These are phyloP conservation scores for Peromyscus polionotus DNA, from an alignment of 2,113 vertebrate species.

Conservation along the genomic window DNA sequence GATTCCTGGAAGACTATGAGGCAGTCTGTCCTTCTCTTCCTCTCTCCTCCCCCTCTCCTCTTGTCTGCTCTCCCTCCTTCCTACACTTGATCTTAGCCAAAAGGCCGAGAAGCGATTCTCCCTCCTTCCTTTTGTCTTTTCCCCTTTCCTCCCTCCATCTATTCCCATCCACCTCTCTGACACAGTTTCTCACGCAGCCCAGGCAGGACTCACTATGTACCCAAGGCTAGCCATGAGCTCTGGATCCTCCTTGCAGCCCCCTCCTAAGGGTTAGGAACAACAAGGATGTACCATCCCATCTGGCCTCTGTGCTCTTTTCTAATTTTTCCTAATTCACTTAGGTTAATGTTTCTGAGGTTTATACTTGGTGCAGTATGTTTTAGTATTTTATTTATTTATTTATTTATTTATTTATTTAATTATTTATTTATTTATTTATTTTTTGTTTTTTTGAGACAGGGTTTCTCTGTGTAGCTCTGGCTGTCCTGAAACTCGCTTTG, in stretches of 20 bases:
- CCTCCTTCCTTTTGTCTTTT: not conserved
- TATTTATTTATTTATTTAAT: not conserved
- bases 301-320: not conserved
- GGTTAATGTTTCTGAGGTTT: conserved; percentile 1
- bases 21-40: too few species aligned
- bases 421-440: not conserved
- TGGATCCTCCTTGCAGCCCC: not conserved
- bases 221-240: too few species aligned
- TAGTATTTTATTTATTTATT: not conserved
- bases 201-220: not conserved
- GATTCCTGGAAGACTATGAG: not conserved
- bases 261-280: not conserved
- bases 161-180: not conserved
- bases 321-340: not conserved
- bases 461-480: too few species aligned
- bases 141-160: not conserved
- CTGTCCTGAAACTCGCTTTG: too few species aligned
- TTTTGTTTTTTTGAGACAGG: too few species aligned
- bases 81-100: not conserved
- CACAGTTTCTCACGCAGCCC: not conserved
- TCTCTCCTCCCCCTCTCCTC: not conserved
- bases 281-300: too few species aligned
- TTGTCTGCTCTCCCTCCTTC: not conserved
- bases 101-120: too few species aligned
- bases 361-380: not conserved